A percentile compares a stretch with the other conserved stretches of the same genome.
phyloP scores from a whole-genome alignment of 2,113 vertebrate species.

The Calyptomena viridis region DNA sequence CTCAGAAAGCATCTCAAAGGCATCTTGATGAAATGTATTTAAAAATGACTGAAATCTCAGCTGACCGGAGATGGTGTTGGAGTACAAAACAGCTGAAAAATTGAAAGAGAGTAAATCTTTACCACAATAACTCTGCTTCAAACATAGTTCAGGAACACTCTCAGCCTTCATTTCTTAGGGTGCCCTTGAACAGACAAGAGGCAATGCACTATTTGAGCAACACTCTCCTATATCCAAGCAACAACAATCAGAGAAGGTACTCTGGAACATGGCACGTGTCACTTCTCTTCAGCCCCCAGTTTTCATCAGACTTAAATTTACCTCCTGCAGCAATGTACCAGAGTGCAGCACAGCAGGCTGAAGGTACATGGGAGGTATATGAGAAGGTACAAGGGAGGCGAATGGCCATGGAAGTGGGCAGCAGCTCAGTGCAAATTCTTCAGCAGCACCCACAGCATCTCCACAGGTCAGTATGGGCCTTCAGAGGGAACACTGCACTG shows the following conservation, averaged over 20 bases:
- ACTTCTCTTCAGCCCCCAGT: background rate
- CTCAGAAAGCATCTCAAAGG: background rate
- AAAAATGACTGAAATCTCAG: background rate
- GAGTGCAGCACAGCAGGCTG: background rate
- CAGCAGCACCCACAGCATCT: background rate
- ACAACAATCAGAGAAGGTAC: background rate
- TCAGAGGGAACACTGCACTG: background rate
- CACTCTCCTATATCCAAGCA: background rate
- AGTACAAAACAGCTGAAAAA: background rate
- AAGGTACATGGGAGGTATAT: too few relatives aligned
- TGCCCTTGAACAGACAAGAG: background rate
- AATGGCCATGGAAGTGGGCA: accelerated
- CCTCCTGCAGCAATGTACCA: accelerated
- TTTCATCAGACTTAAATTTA: background rate
- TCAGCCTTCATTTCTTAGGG: background rate
- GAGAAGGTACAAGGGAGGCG: accelerated
- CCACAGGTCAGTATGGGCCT: accelerated
- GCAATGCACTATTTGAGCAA: background rate
- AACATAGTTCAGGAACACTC: background rate
- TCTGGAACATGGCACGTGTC: background rate
- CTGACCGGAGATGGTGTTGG: background rate
- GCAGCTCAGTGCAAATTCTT: background rate
- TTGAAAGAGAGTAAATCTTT: background rate
- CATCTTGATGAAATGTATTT: background rate
- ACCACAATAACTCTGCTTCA: background rate